These are phyloP conservation scores for Chionomys nivalis DNA, from an alignment of 2,113 vertebrate species.

Conservation along the genomic window DNA sequence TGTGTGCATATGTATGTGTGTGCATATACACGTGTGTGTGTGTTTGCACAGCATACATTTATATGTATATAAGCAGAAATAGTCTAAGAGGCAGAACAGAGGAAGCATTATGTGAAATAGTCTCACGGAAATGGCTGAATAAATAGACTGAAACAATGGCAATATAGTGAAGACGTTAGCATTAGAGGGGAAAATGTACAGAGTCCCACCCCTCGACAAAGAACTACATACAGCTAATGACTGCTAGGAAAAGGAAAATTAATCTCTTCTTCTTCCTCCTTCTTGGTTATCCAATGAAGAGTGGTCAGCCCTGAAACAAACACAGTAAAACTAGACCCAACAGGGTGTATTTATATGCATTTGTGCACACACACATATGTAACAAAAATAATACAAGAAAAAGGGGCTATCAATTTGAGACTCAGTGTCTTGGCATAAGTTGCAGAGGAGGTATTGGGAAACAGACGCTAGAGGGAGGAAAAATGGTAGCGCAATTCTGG, in stretches of 20 bases:
- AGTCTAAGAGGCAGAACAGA: not conserved
- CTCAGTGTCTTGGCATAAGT: not conserved
- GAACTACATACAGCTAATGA: not conserved
- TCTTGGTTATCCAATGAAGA: not conserved
- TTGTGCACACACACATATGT: not conserved
- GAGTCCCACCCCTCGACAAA: no score
- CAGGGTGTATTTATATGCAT: not conserved
- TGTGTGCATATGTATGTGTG: not conserved
- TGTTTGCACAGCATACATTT: not conserved
- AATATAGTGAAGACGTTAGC: not conserved
- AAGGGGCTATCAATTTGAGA: not conserved
- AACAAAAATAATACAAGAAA: not conserved
- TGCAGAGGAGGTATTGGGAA: not conserved
- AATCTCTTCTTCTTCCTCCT: not conserved
- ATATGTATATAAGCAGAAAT: not conserved
- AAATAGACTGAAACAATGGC: not conserved
- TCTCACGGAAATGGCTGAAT: not conserved
- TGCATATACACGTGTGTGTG: not conserved
- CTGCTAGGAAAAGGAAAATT: not conserved
- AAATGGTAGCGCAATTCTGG: not conserved
- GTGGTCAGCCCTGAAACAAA: not conserved
- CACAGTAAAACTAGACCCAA: not conserved
- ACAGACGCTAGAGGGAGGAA: not conserved
- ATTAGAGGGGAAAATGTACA: not conserved
- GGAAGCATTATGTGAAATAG: not conserved